Percentiles rank a stretch among this genome's conserved stretches.
phyloP scores from a whole-genome alignment of 2,797 vertebrate genomes.

The Acipenser ruthenus region DNA sequence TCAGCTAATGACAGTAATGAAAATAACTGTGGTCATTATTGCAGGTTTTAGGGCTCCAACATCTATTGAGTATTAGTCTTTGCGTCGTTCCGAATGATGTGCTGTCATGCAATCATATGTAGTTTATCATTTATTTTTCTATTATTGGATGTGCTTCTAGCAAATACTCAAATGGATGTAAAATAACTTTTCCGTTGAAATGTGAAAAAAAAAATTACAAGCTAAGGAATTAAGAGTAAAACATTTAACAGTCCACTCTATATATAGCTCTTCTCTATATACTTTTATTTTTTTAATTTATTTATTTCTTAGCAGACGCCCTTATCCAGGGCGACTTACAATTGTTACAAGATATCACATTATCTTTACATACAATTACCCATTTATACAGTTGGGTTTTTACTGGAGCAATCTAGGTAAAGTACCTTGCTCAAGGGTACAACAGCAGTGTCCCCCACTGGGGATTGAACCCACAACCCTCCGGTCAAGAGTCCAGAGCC shows the following conservation, averaged over 20 bases:
- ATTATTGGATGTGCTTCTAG: neutral
- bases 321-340: too few relatives aligned
- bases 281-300: too few relatives aligned
- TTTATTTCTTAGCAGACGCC: too few relatives aligned
- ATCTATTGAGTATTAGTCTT: slow-evolving; percentile 62
- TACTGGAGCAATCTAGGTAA: too few relatives aligned
- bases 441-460: too few relatives aligned
- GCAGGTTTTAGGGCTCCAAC: slow-evolving; percentile 45
- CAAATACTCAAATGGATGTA: neutral
- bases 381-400: too few relatives aligned
- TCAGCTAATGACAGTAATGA: slow-evolving; percentile 47
- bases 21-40: slow-evolving; percentile 51
- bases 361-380: too few relatives aligned
- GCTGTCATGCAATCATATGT: slow-evolving; percentile 18
- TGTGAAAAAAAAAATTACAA: neutral
- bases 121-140: slow-evolving; percentile 20
- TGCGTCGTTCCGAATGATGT: slow-evolving; percentile 45
- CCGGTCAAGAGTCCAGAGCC: too few relatives aligned
- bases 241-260: neutral
- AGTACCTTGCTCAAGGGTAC: too few relatives aligned
- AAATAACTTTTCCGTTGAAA: neutral
- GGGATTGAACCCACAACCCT: too few relatives aligned
- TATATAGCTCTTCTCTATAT: neutral
- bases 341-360: too few relatives aligned
- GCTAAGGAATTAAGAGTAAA: neutral